Evolutionary conservation across 2,113 vertebrate species (phyloP).

Genomic region (Orthonyx spaldingii): DNA sequence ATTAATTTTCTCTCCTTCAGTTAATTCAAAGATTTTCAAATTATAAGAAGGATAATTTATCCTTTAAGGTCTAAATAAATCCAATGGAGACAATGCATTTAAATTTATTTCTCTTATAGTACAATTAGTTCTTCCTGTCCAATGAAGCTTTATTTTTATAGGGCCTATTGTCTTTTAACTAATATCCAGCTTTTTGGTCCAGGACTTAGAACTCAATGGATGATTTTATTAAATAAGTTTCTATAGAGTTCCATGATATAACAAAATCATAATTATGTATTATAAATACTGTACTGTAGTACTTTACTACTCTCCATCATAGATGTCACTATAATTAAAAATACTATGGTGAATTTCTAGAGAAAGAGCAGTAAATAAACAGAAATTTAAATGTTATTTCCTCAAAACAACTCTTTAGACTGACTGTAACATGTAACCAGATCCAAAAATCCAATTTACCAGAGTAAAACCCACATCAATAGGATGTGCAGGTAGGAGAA

Average conservation of each 20-base stretch:
- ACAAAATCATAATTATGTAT: neutral
- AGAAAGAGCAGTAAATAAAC: neutral
- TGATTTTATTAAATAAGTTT: neutral
- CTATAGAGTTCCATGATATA: neutral
- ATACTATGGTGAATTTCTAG: neutral
- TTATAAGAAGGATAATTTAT: slow-evolving; percentile 12
- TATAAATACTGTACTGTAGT: neutral
- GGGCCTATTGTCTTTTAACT: neutral
- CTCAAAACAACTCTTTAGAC: neutral
- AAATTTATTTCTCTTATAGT: neutral
- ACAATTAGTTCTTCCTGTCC: neutral
- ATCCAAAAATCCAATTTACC: neutral
- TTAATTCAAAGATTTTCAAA: slow-evolving; percentile 32
- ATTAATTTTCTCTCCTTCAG: slow-evolving; percentile 41
- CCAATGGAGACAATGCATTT: neutral
- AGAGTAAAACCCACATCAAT: neutral
- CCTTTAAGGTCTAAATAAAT: neutral
- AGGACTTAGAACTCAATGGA: neutral
- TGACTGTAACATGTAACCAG: neutral
- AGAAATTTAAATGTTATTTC: neutral
- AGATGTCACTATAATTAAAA: neutral
- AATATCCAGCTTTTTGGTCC: neutral
- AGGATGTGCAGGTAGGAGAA: neutral
- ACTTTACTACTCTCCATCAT: neutral
- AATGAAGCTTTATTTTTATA: neutral